phyloP scores from a whole-genome alignment of 1,140 invertebrate species.

The Eumeta japonica region DNA sequence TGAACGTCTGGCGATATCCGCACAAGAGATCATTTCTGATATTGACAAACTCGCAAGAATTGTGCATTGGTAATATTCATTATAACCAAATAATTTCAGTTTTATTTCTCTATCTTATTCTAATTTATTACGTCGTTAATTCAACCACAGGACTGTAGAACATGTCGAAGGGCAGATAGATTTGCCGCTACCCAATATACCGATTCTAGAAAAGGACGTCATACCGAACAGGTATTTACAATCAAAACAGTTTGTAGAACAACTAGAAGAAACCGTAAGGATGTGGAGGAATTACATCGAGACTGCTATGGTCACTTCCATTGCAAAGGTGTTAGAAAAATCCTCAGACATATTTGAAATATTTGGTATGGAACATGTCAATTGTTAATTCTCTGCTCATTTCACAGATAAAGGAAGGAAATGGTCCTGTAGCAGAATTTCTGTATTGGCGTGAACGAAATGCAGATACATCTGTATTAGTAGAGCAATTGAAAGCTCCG shows the following conservation, averaged over 20 bases:
- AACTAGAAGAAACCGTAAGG: constrained; percentile 64
- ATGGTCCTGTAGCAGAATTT: constrained; percentile 78
- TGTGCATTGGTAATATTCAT: constrained; percentile 37
- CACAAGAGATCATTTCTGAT: constrained; percentile 27
- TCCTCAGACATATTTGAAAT: constrained; percentile 8
- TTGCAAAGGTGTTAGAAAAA: constrained; percentile 54
- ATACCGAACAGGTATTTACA: constrained; percentile 46
- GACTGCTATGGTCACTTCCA: constrained; percentile 53
- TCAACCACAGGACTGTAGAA: constrained; percentile 66
- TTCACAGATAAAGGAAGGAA: constrained; percentile 58
- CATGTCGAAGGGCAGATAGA: constrained; percentile 68
- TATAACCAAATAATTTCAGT: too few relatives aligned
- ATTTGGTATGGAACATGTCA: too few relatives aligned
- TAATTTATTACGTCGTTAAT: too few relatives aligned
- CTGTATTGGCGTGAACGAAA: constrained; percentile 80
- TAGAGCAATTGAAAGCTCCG: constrained; percentile 77
- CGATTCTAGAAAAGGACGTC: constrained; percentile 55
- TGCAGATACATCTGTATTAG: constrained; percentile 69
- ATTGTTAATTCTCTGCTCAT: too few relatives aligned
- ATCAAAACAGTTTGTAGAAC: constrained; percentile 54
- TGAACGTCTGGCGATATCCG: not conserved
- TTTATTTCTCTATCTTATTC: too few relatives aligned
- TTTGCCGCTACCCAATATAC: constrained; percentile 62
- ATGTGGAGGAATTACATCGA: constrained; percentile 67
- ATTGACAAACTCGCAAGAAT: constrained; percentile 34